Evolutionary conservation across 2,888 invertebrate genomes (phyloP).

Genomic region (Melieria picta): DNA sequence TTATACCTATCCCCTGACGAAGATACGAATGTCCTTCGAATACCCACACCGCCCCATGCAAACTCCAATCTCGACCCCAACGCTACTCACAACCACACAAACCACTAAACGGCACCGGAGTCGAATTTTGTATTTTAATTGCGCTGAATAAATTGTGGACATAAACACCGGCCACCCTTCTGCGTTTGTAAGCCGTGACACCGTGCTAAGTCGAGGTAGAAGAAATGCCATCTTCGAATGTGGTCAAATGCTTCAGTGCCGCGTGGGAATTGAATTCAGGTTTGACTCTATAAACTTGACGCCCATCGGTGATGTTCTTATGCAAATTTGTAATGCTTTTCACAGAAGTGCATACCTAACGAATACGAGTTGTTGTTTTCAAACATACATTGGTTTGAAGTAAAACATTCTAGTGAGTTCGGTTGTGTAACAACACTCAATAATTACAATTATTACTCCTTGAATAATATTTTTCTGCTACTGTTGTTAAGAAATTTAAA

Average conservation of each 20-base stretch:
- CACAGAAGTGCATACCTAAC: too few species aligned
- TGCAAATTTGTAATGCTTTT: slow-evolving; percentile 41
- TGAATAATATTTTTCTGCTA: too few species aligned
- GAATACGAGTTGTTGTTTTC: too few species aligned
- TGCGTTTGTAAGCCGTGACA: background rate
- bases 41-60: background rate
- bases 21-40: background rate
- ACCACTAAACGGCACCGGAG: slow-evolving; percentile 31
- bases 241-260: slow-evolving; percentile 56
- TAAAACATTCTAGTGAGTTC: too few species aligned
- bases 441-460: too few species aligned
- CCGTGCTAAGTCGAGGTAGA: background rate
- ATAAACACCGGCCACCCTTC: slow-evolving; percentile 42
- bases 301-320: slow-evolving; percentile 35
- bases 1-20: background rate
- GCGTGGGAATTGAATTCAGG: slow-evolving; percentile 40
- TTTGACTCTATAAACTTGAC: slow-evolving; percentile 49
- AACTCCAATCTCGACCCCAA: too few species aligned
- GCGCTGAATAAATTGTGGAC: slow-evolving; percentile 59
- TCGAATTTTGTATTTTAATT: slow-evolving; percentile 58
- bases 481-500: too few species aligned
- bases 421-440: too few species aligned
- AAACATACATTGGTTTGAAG: too few species aligned
- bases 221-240: slow-evolving; percentile 45
- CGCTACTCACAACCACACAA: slow-evolving; percentile 13